Base-by-base conservation (phyloP, 2,888 invertebrate species). In the Trachelus troglodyta region DNA sequence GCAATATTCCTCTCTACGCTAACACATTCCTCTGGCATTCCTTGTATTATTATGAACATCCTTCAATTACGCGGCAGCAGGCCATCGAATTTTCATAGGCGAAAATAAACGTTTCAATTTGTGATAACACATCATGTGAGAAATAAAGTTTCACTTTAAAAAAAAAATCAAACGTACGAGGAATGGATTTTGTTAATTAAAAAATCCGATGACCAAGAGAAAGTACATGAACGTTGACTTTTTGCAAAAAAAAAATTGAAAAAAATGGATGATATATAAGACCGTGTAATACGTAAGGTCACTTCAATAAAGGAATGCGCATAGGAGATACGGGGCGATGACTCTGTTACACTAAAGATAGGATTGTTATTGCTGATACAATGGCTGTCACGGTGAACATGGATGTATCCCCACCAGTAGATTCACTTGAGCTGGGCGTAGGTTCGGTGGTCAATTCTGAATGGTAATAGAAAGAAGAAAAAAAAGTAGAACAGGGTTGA, bases 381-480 rank as follows among this genome's bases (percentile, higher is more conserved):
- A 91, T 84, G 86, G 88, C 86, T 88, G 85, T 87, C 88, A 90
- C 86, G 86, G 87, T 84, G 87, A 89, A 87, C 87, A 89, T 89
- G 88, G 87, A 83, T 86, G 88, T 86, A 85, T 87, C 89, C 87
- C 74, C 75, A 68, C 90, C 91, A 88, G 87, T 85, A 85, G 86
- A 82, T 85, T 83, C 76, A 85, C 87, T 77, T 85, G 86, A 82
- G 87, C 87, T 86, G 88, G 91, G 90, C 89, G 85, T 83, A 85
- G 85, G 83, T 86, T 78, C 82, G 88, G 85, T 88, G 85, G 86
- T 81, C 86, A 90, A 89, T 88, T 91, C 90, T 91, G 87, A 88
- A 91, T 90, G 89, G 88, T 90, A 90, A 90, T 56, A 23, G 56
- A 56, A 56, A 56, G 56, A 56, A 56, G 6, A 23, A 56, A 56